phyloP scores from a whole-genome alignment of 2,797 vertebrate species.

The Hylomyscus alleni region DNA sequence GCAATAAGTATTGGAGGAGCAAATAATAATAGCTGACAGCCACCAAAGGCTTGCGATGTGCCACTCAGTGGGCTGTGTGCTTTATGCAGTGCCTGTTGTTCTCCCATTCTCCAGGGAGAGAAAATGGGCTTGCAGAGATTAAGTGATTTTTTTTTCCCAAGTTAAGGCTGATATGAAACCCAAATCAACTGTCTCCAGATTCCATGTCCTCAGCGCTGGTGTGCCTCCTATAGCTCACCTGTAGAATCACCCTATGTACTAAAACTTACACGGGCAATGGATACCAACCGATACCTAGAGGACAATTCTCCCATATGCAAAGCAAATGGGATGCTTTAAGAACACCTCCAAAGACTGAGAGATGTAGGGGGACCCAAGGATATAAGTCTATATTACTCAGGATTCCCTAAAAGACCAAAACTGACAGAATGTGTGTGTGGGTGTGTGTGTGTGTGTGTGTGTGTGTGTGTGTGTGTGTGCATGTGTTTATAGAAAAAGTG shows the following conservation, averaged over 20 bases:
- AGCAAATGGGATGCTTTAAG: background rate
- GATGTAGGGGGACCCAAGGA: background rate
- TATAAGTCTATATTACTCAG: background rate
- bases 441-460: background rate
- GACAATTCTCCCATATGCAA: background rate
- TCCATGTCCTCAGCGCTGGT: background rate
- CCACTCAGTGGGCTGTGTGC: background rate
- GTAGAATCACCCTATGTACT: background rate
- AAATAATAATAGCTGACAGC: slow-evolving; percentile 23
- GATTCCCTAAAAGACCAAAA: background rate
- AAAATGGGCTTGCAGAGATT: background rate
- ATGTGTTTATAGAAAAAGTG: background rate
- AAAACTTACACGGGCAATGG: background rate
- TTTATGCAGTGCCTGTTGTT: background rate
- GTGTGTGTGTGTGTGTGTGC: background rate
- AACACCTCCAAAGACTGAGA: background rate
- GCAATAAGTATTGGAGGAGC: background rate
- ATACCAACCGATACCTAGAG: background rate
- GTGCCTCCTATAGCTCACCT: background rate
- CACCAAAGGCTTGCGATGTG: background rate
- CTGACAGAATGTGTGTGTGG: background rate
- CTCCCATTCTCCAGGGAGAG: background rate
- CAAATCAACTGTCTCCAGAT: background rate
- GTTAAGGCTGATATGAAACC: slow-evolving; percentile 17
- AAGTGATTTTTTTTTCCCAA: slow-evolving; percentile 1